Conservation (phyloP, 2,113 vertebrate genomes). For the Anthoscopus minutus region DNA sequence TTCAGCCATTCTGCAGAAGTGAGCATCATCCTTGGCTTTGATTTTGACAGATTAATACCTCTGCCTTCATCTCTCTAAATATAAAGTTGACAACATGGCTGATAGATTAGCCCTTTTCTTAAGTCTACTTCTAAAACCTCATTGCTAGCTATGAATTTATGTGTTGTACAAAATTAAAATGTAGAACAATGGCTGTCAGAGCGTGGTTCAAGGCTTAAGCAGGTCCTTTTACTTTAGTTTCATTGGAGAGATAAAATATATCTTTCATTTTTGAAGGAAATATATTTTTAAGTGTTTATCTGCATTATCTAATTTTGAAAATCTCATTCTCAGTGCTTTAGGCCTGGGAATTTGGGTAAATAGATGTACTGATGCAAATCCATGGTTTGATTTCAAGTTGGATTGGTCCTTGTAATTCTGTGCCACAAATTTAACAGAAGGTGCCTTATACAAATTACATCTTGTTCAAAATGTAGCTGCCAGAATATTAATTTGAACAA, state of each 20-base stretch:
- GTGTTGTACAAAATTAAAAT: not conserved
- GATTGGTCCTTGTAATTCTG: conserved; percentile 42
- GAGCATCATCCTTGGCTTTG: conserved; percentile 1
- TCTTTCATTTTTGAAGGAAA: not conserved
- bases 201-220: not conserved
- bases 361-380: conserved; percentile 31
- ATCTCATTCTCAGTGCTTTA: not conserved
- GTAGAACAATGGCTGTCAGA: not conserved
- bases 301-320: conserved; percentile 4
- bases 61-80: not conserved
- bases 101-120: conserved; percentile 4
- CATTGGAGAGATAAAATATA: not conserved
- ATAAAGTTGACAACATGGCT: not conserved
- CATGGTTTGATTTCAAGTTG: conserved; percentile 52
- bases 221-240: not conserved
- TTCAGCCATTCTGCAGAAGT: not conserved
- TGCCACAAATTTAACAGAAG: conserved; percentile 70
- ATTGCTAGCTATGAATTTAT: not conserved
- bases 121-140: not conserved
- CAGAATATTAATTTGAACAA: conserved; percentile 74
- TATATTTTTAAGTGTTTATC: not conserved
- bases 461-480: conserved; percentile 68
- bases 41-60: conserved; percentile 42
- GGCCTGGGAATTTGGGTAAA: conserved; percentile 26
- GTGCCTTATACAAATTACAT: conserved; percentile 66